Conservation (phyloP, 2,797 vertebrate species). For the Scolopax bukidnonensis region DNA sequence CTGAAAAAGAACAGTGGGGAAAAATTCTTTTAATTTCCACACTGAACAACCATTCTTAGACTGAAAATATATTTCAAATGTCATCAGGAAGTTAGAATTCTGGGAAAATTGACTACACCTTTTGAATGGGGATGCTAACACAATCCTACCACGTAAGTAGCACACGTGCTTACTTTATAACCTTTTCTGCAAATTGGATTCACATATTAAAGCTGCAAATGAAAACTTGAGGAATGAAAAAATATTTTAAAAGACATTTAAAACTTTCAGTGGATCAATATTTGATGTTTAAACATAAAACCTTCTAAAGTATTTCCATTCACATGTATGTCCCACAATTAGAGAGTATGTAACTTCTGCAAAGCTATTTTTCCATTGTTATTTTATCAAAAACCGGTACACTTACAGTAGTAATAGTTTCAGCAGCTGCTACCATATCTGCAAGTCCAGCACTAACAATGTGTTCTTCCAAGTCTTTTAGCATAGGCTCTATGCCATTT, state of each 20-base stretch:
- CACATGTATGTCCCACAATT: neutral
- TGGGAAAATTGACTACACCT: neutral
- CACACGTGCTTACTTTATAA: neutral
- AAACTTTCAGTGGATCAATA: neutral
- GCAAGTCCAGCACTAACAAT: constrained; percentile 97
- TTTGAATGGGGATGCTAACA: neutral
- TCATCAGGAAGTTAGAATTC: neutral
- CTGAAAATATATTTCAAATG: neutral
- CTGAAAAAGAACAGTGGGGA: neutral
- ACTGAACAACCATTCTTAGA: neutral
- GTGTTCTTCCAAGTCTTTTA: constrained; percentile 98
- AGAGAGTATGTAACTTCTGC: neutral
- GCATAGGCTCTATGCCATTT: constrained; percentile 96
- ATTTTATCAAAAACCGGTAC: neutral
- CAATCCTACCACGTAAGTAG: neutral
- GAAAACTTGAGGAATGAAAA: neutral
- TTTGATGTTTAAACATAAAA: neutral
- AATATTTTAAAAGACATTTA: neutral
- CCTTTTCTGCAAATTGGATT: neutral
- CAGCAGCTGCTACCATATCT: constrained; percentile 97
- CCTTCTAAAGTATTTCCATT: neutral
- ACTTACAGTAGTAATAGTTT: constrained; percentile 98
- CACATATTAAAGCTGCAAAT: neutral
- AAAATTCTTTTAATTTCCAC: neutral
- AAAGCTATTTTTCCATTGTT: neutral